Evolutionary conservation across 2,888 invertebrate genomes (phyloP).

Genomic region (Girardia tigrina): DNA sequence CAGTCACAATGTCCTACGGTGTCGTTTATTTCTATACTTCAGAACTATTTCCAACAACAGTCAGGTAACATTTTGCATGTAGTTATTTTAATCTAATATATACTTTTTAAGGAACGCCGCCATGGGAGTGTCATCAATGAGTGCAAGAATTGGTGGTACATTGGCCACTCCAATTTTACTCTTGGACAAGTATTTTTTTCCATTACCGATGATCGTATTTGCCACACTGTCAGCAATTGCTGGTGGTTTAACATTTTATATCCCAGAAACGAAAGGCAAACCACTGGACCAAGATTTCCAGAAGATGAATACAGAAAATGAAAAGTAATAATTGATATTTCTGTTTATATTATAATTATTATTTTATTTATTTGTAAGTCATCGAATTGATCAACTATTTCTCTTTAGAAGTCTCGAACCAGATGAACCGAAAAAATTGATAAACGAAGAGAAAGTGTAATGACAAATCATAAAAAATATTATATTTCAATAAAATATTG

Average conservation of each 20-base stretch:
- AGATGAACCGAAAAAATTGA: too few relatives aligned
- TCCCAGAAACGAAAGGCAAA: slow-evolving; percentile 1
- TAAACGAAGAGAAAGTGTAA: too few relatives aligned
- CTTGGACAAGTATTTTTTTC: neutral
- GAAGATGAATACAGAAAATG: neutral
- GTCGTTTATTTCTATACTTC: slow-evolving; percentile 29
- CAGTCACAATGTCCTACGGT: slow-evolving; percentile 29
- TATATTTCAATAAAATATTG: too few relatives aligned
- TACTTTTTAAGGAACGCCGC: neutral
- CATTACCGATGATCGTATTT: slow-evolving; percentile 3
- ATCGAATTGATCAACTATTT: too few relatives aligned
- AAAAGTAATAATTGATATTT: neutral
- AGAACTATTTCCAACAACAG: slow-evolving; percentile 21
- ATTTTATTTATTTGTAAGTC: too few relatives aligned
- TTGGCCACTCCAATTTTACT: slow-evolving; percentile 3
- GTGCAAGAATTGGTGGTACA: slow-evolving; percentile 4
- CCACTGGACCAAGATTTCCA: neutral
- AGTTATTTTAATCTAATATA: neutral
- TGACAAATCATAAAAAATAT: too few relatives aligned
- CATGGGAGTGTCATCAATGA: slow-evolving; percentile 4
- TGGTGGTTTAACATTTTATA: neutral
- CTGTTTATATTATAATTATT: neutral
- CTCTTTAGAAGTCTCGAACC: too few relatives aligned
- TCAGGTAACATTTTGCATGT: neutral
- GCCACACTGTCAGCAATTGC: neutral